phyloP scores from a whole-genome alignment of 2,113 vertebrate genomes.

The Upupa epops region DNA sequence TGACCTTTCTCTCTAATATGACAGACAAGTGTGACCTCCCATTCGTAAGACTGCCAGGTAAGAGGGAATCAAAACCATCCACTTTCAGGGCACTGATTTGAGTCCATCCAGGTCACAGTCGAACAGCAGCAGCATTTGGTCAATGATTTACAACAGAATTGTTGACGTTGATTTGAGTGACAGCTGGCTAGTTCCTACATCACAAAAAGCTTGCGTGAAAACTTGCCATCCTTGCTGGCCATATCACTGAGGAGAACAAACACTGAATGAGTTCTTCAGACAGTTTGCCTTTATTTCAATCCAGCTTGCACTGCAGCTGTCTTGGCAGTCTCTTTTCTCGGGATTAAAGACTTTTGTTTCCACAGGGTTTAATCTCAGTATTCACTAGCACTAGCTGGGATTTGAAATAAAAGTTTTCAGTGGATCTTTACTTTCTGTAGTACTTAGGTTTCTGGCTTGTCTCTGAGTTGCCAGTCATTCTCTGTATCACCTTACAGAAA shows the following conservation, averaged over 20 bases:
- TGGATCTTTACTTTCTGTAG: background rate
- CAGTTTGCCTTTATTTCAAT: slow-evolving; percentile 19
- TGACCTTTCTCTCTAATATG: background rate
- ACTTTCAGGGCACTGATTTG: background rate
- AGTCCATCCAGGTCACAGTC: background rate
- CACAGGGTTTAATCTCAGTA: background rate
- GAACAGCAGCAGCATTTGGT: background rate
- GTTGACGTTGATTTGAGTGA: background rate
- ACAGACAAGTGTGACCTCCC: background rate
- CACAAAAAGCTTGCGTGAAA: background rate
- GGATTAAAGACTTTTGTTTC: slow-evolving; percentile 29
- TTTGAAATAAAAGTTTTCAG: slow-evolving; percentile 13
- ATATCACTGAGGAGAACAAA: background rate
- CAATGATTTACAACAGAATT: background rate
- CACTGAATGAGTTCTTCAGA: slow-evolving; percentile 7
- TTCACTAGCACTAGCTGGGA: slow-evolving; percentile 10
- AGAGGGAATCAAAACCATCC: background rate
- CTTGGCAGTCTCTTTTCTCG: background rate
- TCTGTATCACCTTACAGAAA: background rate
- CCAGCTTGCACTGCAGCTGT: background rate
- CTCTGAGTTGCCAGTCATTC: background rate
- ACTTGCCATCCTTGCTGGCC: background rate
- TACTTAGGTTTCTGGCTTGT: background rate
- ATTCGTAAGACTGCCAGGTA: background rate
- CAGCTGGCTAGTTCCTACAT: background rate